Evolutionary conservation across 2,113 vertebrate genomes (phyloP).

Genomic region (Saccopteryx bilineata): DNA sequence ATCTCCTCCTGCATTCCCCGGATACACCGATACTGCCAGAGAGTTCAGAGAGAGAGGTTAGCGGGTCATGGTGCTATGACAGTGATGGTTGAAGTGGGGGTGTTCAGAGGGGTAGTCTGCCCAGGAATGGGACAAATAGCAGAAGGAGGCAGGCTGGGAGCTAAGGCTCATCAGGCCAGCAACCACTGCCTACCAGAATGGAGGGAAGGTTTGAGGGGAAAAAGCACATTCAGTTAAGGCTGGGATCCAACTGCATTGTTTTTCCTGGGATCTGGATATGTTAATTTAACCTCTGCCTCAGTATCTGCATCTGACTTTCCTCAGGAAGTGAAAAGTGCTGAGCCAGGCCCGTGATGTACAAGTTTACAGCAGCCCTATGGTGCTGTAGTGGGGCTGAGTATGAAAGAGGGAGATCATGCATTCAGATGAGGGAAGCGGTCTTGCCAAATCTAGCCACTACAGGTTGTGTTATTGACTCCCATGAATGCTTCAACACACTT

Average conservation of each 20-base stretch:
- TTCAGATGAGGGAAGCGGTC: neutral
- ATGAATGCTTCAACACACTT: rapidly evolving
- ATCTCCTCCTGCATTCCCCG: neutral
- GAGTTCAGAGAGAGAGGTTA: neutral
- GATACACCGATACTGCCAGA: neutral
- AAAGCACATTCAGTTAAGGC: neutral
- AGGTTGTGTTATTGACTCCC: neutral
- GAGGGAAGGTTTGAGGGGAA: neutral
- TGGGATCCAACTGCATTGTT: neutral
- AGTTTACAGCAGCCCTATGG: too few species aligned
- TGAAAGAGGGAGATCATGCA: neutral
- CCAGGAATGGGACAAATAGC: neutral
- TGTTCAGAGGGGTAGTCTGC: too few species aligned
- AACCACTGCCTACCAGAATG: too few species aligned
- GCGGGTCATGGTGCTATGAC: too few species aligned
- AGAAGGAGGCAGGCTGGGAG: neutral
- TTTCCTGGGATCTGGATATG: neutral
- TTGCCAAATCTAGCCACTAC: too few species aligned
- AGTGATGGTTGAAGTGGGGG: too few species aligned
- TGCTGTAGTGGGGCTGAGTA: rapidly evolving
- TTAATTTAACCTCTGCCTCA: neutral
- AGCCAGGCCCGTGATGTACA: neutral
- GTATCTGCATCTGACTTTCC: neutral
- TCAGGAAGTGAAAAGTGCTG: neutral
- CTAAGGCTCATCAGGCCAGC: neutral